These are phyloP conservation scores for Embidobia sp. DNA, from an alignment of 2,888 invertebrate genomes.

Conservation along the genomic window DNA sequence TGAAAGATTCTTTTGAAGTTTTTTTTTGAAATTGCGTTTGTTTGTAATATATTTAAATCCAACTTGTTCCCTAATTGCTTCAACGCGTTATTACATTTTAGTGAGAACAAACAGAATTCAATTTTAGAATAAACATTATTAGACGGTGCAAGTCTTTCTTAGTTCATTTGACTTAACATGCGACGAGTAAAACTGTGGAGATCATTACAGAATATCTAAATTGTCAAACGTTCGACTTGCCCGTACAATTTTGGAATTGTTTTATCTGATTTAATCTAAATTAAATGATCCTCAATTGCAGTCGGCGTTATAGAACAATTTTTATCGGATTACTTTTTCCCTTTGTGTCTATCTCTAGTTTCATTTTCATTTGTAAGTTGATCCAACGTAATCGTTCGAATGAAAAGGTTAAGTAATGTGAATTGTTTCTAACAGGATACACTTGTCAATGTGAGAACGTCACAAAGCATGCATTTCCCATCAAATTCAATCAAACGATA, in stretches of 20 bases:
- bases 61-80: too few species aligned
- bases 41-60: too few species aligned
- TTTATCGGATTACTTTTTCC: constrained; percentile 4
- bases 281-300: constrained; percentile 20
- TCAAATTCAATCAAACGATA: constrained; percentile 27
- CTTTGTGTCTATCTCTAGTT: constrained; percentile 16
- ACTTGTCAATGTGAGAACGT: constrained; percentile 27
- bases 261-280: background rate
- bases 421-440: constrained; percentile 39
- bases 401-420: constrained; percentile 45
- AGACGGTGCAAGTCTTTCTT: too few species aligned
- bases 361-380: constrained; percentile 46
- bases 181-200: too few species aligned
- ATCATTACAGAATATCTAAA: too few species aligned
- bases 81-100: too few species aligned
- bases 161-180: too few species aligned
- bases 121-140: too few species aligned
- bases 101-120: too few species aligned
- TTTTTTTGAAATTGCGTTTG: too few species aligned
- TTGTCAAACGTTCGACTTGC: too few species aligned
- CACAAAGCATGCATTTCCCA: constrained; percentile 10
- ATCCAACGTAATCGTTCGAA: constrained; percentile 24
- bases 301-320: background rate
- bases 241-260: background rate
- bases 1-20: too few species aligned